Evolutionary conservation across 2,113 vertebrate genomes (phyloP), one percentile per base, ranked within the genome.

Genomic region (Physeter macrocephalus): DNA sequence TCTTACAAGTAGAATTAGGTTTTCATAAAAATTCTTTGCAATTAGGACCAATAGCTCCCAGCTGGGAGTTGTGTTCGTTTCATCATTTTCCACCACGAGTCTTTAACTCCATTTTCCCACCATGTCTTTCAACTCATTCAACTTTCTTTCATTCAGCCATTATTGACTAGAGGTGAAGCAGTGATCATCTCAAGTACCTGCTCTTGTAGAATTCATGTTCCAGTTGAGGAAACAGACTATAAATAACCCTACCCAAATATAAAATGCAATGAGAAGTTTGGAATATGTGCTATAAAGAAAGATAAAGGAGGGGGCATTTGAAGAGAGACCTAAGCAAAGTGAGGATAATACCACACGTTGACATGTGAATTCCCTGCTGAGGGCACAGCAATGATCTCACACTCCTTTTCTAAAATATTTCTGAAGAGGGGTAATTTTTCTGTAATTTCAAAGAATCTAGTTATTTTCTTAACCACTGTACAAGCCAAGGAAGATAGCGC

Each of bases 21-120:
- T 92, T 95, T 87, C 64, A 49, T 57, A 52, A 92, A 93, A 34
- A 83, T 15, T 87, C 15, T 86, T 92, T 90, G 29, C 78, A 82
- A 62, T 21, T 54, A 54, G 43, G 6, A 11, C 36, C 49, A 29
- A 36, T 17, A 46, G 41, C 29, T 8, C 10, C 31, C 18, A 74
- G 41, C 41, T 77, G 23, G 4, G 62, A 39, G 13, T 46, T 21
- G 12, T 61, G 15, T 61, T 20, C 41, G 25, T 71, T 67, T 83
- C 18, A 57, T 82, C 34, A 69, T 39, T 67, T 59, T 81, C 84
- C 4, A 23, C 12, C 1, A 2, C 0, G 0, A 43, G 5, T n/a
- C 43, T 77, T 93, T 90, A 41, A 67, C 12, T 88, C 36, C 7
- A 4, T 18, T 34, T 94, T 82, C 13, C 8, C 39, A 43, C 17